Base-by-base conservation (phyloP, 2,888 invertebrate species). In the Agrochola macilenta region DNA sequence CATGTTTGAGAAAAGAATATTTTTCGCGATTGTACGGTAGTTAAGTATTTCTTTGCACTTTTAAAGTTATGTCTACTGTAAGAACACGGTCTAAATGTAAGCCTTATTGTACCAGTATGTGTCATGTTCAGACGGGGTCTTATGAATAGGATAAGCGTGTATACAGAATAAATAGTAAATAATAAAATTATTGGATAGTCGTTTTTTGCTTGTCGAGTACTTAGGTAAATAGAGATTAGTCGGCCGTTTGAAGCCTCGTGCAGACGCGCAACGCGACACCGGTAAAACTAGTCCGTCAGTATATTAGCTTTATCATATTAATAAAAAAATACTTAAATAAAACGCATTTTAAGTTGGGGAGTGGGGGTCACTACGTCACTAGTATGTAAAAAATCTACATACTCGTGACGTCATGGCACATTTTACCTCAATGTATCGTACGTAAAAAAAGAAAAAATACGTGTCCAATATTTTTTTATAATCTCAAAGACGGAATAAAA, bases 71-170 rank as follows among this genome's bases (percentile, higher is more conserved):
- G 46, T 69, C 26, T 72, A 30, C 2, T 46, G 30, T 49, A 63
- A 49, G 39, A 58, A 57, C 60, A 68, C 65, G 79, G 79, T 78
- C 80, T 78, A 74, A 74, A 70, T 77, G 5, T 75, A 71, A 75
- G 81, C 74, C 85, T 80, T 85, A 85, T 69, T 65, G 76, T 79
- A 81, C 35, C 49, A 77, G 68, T 85, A 81, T 86, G 86, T 81
- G 82, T 84, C 74, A 88, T 57, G 89, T 89, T 91, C 88, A 90
- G 85, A 90, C 69, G 83, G 74, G 84, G 87, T 93, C 92, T 93
- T 93, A 93, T 93, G 93, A 93, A 84, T 93, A 93, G 93, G 35
- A 63, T 93, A 90, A 90, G 87, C 60, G 82, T 72, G 49, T 69
- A 77, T 69, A 68, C 49, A 61, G n/a, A 58, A 49, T 64, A 81